Conservation (phyloP, 2,888 invertebrate genomes). For the Leptinotarsa haldemani region DNA sequence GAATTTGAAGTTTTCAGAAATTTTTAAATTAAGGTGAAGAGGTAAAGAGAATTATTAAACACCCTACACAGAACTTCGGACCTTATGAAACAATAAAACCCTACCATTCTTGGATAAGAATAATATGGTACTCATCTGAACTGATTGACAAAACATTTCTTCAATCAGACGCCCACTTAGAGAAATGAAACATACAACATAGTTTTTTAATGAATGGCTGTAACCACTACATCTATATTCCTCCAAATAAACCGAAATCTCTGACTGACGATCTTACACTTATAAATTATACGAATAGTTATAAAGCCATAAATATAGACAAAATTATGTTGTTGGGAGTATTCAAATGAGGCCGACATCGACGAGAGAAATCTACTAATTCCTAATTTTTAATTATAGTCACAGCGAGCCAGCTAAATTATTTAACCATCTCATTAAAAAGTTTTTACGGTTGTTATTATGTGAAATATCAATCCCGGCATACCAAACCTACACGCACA, state of each 20-base stretch:
- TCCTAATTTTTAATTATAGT: constrained; percentile 28
- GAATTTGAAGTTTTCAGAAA: no score
- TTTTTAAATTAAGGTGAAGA: no score
- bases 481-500: constrained; percentile 29
- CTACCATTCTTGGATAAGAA: no score
- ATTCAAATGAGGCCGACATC: constrained; percentile 10
- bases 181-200: no score
- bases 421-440: constrained; percentile 25
- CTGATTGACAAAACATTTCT: no score
- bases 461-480: constrained; percentile 25
- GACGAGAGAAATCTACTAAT: constrained; percentile 3
- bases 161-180: no score
- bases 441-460: constrained; percentile 20
- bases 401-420: constrained; percentile 20
- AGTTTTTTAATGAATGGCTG: no score
- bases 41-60: no score
- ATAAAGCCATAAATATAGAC: constrained; percentile 15
- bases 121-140: no score
- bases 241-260: background rate
- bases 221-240: no score
- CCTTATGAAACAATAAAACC: no score
- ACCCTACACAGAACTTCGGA: no score
- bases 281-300: constrained; percentile 14
- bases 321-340: constrained; percentile 16
- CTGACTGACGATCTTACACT: constrained; percentile 4